phyloP scores from a whole-genome alignment of 1,140 invertebrate species.

The Camponotus pennsylvanicus region DNA sequence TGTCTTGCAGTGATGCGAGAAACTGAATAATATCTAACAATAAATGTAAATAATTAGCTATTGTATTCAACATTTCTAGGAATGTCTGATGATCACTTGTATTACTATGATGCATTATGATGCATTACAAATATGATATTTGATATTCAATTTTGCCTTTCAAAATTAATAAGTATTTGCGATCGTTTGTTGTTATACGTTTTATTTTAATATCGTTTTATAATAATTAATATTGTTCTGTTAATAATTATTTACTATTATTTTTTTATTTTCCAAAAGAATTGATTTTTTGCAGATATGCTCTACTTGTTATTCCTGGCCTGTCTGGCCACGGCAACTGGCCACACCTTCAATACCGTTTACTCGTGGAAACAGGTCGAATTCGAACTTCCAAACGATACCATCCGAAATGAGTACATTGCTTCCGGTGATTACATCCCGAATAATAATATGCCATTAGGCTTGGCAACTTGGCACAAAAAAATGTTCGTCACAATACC shows the following conservation, averaged over 20 bases:
- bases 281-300: constrained; percentile 56
- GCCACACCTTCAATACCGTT: constrained; percentile 83
- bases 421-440: constrained; percentile 88
- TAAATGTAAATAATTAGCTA: not conserved
- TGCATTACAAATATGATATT: not conserved
- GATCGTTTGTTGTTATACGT: not conserved
- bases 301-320: constrained; percentile 65
- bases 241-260: not conserved
- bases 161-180: not conserved
- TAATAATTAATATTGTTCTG: not conserved
- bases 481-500: constrained; percentile 93
- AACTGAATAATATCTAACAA: too few relatives aligned
- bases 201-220: not conserved
- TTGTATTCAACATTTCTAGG: not conserved
- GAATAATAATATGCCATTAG: constrained; percentile 91
- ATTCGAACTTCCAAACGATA: constrained; percentile 90
- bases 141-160: constrained; percentile 3
- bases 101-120: not conserved
- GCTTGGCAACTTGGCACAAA: constrained; percentile 91
- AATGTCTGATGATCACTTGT: not conserved
- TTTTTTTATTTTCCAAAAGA: not conserved
- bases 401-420: constrained; percentile 88
- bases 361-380: constrained; percentile 90
- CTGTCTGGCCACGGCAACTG: constrained; percentile 67
- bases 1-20: not conserved